Evolutionary conservation across 2,797 vertebrate genomes (phyloP).

Genomic region (Botia almorhae): DNA sequence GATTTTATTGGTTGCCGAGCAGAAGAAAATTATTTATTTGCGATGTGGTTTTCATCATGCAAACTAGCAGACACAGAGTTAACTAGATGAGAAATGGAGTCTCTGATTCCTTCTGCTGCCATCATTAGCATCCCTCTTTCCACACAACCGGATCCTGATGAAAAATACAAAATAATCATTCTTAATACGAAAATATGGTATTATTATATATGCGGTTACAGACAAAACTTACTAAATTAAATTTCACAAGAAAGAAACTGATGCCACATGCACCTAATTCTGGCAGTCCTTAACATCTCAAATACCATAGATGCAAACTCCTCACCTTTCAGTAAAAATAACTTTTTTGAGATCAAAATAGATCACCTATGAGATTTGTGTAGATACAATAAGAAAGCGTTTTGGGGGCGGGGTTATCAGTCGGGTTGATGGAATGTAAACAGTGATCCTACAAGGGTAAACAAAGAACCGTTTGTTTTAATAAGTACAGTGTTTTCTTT

Average conservation of each 20-base stretch:
- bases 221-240: background rate
- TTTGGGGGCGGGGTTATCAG: no score
- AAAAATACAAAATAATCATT: background rate
- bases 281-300: background rate
- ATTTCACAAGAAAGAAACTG: background rate
- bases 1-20: background rate
- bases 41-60: background rate
- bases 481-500: no score
- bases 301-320: no score
- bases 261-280: background rate
- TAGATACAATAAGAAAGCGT: no score
- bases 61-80: constrained; percentile 34
- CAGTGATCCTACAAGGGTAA: no score
- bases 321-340: no score
- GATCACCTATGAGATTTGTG: no score
- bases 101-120: constrained; percentile 68
- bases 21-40: background rate
- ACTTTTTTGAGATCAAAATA: no score
- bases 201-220: background rate
- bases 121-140: constrained; percentile 61
- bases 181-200: background rate
- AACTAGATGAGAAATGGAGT: constrained; percentile 64
- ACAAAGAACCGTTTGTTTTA: no score
- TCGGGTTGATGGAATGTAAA: no score
- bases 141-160: constrained; percentile 50